Conservation (phyloP, 2,113 vertebrate species). For the Gobio gobio region DNA sequence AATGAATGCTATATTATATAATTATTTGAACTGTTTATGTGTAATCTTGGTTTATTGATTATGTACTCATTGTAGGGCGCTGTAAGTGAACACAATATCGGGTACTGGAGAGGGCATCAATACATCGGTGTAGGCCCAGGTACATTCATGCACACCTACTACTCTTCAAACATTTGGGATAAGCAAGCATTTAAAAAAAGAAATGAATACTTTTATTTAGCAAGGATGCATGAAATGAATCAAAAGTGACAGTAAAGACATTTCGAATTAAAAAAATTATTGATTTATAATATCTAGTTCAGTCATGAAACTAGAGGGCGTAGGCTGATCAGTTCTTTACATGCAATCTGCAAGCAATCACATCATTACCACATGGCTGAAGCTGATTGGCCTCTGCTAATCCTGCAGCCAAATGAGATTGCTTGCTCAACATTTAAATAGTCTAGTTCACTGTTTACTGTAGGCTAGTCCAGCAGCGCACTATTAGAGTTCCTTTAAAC, state of each 20-base stretch:
- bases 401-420: no score
- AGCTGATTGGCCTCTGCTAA: no score
- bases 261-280: not conserved
- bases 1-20: not conserved
- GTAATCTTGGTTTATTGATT: not conserved
- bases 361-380: no score
- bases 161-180: not conserved
- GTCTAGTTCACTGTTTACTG: no score
- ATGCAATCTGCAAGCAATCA: no score
- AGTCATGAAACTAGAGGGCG: no score
- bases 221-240: not conserved
- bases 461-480: no score
- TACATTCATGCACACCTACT: conserved; percentile 60
- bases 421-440: no score
- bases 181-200: not conserved
- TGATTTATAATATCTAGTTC: no score
- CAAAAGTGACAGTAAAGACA: not conserved
- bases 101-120: conserved; percentile 87
- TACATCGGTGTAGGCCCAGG: conserved; percentile 93
- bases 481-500: no score
- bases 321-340: no score
- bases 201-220: not conserved
- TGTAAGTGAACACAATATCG: conserved; percentile 86
- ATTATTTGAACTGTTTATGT: not conserved
- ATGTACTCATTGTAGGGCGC: conserved; percentile 76